Percentiles rank a stretch among this genome's conserved stretches.
phyloP scores from a whole-genome alignment of 2,113 vertebrate genomes.

The Aldabrachelys gigantea region DNA sequence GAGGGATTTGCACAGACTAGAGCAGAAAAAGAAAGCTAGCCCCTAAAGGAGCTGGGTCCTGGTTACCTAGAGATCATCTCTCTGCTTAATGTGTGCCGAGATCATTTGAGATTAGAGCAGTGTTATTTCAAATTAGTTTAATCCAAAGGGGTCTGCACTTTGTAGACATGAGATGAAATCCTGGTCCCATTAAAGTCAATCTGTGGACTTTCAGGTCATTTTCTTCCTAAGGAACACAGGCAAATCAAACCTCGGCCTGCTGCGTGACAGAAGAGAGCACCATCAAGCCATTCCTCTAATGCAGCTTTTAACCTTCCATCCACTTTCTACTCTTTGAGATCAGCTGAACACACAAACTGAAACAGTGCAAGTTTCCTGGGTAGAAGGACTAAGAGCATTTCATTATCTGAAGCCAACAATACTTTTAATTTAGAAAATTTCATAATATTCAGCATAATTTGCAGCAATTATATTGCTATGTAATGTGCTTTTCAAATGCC shows the following conservation, averaged over 20 bases:
- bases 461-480: fast-evolving
- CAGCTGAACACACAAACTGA: fast-evolving
- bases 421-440: not conserved
- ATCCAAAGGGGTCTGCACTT: not conserved
- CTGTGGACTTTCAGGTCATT: not conserved
- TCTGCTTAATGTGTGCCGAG: not conserved
- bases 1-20: not conserved
- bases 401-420: fast-evolving
- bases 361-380: not conserved
- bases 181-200: not conserved
- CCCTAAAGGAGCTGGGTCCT: not conserved
- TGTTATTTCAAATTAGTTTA: not conserved
- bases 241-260: not conserved
- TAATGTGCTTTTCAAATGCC: not conserved
- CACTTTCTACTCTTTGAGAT: fast-evolving
- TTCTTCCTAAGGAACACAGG: not conserved
- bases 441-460: fast-evolving
- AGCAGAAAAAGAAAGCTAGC: not conserved
- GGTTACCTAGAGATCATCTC: not conserved
- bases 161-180: not conserved
- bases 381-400: not conserved
- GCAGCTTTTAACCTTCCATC: fast-evolving
- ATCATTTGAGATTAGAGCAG: not conserved
- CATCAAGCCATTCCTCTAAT: fast-evolving
- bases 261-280: fast-evolving